Base-by-base conservation (phyloP, 2,113 vertebrate species). In the Passer montanus region DNA sequence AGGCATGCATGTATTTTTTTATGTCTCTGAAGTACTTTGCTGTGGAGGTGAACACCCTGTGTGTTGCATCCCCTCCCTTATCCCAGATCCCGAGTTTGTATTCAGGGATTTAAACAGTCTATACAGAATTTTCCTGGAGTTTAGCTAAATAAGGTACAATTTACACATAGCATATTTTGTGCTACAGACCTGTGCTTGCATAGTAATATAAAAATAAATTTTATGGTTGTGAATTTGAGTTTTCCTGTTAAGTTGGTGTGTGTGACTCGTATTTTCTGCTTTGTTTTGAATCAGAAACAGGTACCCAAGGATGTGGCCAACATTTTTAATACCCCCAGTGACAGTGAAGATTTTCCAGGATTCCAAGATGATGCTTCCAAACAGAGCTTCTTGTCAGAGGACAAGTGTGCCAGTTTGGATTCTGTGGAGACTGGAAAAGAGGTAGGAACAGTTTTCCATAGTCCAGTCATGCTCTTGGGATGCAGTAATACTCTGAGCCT, bases 341-440 rank as follows among this genome's bases (percentile, higher is more conserved):
- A 97, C 50, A 95, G 60, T 46, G 97, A 98, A 82, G 98, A 98
- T 58, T 98, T 98, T 68, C n/a, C 95, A 27, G 98, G 97, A 23
- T 99, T 98, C 78, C 84, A 58, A 60, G 93, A 95, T 37, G 92
- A 96, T 63, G 84, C 95, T 96, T 96, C 97, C 31, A 95, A 97
- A 76, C 93, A 97, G 94, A 96, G 81, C 15, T 64, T 96, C 46
- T 97, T 96, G 23, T 97, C 98, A 8, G 96, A 98, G 55, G 96
- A 97, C 63, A 96, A 92, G 68, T 95, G 11, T 44, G 83, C 97
- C 70, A 95, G 89, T 93, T 93, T 92, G 47, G 91, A 93, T 75
- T 97, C 97, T 1, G 28, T 67, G 67, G 90, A 94, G 50, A 84
- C 96, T 18, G 95, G 94, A 83, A 97, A 97, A 93, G 96, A 97